Base-by-base conservation (phyloP, 2,797 vertebrate species). In the Acanthis flammea region DNA sequence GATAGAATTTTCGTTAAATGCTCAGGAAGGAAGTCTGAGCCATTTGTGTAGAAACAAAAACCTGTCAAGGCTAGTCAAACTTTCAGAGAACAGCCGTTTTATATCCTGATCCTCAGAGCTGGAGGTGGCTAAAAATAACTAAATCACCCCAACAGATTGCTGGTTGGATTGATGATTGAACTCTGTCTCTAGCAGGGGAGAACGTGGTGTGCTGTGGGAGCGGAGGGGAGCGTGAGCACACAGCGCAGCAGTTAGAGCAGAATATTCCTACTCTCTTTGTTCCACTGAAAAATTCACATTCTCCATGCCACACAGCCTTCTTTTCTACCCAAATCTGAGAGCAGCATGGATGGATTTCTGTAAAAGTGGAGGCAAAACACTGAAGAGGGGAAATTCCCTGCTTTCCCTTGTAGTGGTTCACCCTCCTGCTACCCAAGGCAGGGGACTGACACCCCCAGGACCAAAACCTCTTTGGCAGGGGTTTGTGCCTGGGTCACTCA, bases 401-500 rank as follows among this genome's bases (percentile, higher is more conserved):
- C 54, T 57, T 71, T n/a, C 14, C 28, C 15, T 50, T 8, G 16
- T 33, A 7, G 14, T 0, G 1, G 2, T 35, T 92, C 48, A 23
- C 31, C 22, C 3, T 60, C 12, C 73, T 37, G 19, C 54, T 13
- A 18, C 71, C n/a, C 0, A 0, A 10, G 16, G 27, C 33, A 21
- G 35, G 47, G 47, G 2, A 7, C 24, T 7, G 35, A 10, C 12
- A 10, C 31, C 22, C 13, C 16, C 70, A 18, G 33, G 7, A 30
- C 37, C 5, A 4, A 66, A 83, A 14, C 18, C 19, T 33, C 23
- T 12, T 14, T 41, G 77, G 4, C 28, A 35, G 44, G 33, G 37
- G 2, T 31, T 37, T 31, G 35, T 51, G 11, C 30, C 45, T n/a
- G 35, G 4, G 14, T 80, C 76, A 96, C 98, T 98, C 92, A 98